phyloP scores from a whole-genome alignment of 1,140 invertebrate species.

The Coelopa frigida region DNA sequence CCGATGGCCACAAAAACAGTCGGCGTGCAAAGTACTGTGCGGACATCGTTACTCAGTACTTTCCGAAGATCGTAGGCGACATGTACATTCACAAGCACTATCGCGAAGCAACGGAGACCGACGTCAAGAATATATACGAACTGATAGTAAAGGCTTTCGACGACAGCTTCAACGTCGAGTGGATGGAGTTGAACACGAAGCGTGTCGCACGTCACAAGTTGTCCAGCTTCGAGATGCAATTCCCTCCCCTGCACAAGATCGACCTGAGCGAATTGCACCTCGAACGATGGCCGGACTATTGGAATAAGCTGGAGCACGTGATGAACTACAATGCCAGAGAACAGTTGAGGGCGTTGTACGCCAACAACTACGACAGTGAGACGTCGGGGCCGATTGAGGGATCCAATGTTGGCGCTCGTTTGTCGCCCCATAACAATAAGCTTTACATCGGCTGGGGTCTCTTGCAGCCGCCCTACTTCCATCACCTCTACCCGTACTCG shows the following conservation, averaged over 20 bases:
- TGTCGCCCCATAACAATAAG: slow-evolving; percentile 81
- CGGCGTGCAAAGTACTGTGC: slow-evolving; percentile 22
- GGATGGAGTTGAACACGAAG: slow-evolving; percentile 30
- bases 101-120: slow-evolving; percentile 19
- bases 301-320: slow-evolving; percentile 20
- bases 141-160: slow-evolving; percentile 27
- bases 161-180: slow-evolving; percentile 22
- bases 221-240: slow-evolving; percentile 14
- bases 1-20: slow-evolving; percentile 13
- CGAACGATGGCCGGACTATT: slow-evolving; percentile 22
- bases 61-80: slow-evolving; percentile 29
- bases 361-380: too few species aligned
- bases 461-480: slow-evolving; percentile 88
- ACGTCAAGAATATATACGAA: slow-evolving; percentile 24
- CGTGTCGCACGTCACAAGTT: slow-evolving; percentile 19
- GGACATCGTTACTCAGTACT: slow-evolving; percentile 20
- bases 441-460: slow-evolving; percentile 94
- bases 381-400: slow-evolving; percentile 17
- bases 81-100: slow-evolving; percentile 28
- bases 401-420: slow-evolving; percentile 21
- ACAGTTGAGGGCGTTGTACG: too few species aligned
- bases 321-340: slow-evolving; percentile 21
- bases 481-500: slow-evolving; percentile 75
- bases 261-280: slow-evolving; percentile 22
- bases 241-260: slow-evolving; percentile 24